Base-by-base conservation (phyloP, 2,113 vertebrate genomes). In the Silurus glanis region DNA sequence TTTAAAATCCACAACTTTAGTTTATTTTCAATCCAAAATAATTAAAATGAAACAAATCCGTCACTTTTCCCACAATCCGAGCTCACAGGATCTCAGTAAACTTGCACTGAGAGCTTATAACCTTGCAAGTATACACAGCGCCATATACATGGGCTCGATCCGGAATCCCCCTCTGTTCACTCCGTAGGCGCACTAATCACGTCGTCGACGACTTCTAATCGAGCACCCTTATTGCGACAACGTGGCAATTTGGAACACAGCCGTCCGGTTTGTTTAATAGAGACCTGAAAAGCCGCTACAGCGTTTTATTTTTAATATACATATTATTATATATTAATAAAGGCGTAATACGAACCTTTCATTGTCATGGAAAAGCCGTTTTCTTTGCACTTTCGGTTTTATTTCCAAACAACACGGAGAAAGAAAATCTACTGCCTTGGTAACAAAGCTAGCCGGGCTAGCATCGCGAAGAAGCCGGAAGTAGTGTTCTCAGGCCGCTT, bases 171-270 rank as follows among this genome's bases (percentile, higher is more conserved):
- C 13, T 7, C 80, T 67, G 10, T 2, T 8, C 23, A 9, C 49
- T 53, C 25, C 23, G 23, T 82, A 82, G 80, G 80, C 23, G 45
- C 12, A 61, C 80, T 82, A 67, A 23, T 17, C 19, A 82, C 23
- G 80, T 25, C 61, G 67, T 5, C 28, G 9, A 1, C 3, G 21
- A 6, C 47, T 0, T n/a, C 25, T 13, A 49, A 7, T 53, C 1
- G 67, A 17, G 61, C 47, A 9, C 47, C 3, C 45, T 37, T 17
- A 82, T 0, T 0, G 5, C 3, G 13, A n/a, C 16, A 7, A 1
- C 9, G 6, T 13, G 8, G 61, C 21, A 5, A 66, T 66, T 82
- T 66, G 49, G 47, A 25, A 82, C 45, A 66, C 80, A 67, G 0
- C 80, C 80, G 13, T 5, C 10, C 0, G 14, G 16, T 12, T 0